A percentile compares a stretch with the other conserved stretches of the same genome.
These are phyloP conservation scores for Hemitrygon akajei DNA, from an alignment of 2,797 vertebrate genomes.

Conservation along the genomic window DNA sequence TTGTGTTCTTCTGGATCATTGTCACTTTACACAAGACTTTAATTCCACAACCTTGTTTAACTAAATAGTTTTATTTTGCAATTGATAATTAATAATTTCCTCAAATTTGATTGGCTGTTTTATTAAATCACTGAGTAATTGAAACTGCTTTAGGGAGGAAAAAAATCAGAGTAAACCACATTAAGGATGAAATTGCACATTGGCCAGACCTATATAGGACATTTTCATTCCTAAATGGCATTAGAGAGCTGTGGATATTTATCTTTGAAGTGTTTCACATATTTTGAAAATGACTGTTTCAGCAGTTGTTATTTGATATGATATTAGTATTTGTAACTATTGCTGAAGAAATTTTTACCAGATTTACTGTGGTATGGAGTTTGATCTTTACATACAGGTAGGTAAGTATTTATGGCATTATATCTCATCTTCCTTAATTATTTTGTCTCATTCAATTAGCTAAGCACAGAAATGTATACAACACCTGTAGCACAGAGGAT, in stretches of 20 bases:
- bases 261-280: neutral
- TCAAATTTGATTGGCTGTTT: neutral
- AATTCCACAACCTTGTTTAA: neutral
- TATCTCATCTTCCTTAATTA: neutral
- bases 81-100: neutral
- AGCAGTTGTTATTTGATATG: neutral
- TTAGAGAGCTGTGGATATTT: neutral
- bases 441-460: neutral
- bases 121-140: neutral
- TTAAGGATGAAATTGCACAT: neutral
- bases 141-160: neutral
- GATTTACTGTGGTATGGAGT: neutral
- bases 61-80: too few species aligned
- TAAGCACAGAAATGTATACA: neutral
- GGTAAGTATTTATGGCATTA: neutral
- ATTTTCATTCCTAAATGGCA: neutral
- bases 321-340: too few species aligned
- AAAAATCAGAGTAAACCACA: neutral
- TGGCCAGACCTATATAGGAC: neutral
- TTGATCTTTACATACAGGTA: neutral
- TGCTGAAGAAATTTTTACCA: neutral
- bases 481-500: too few species aligned
- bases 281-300: neutral
- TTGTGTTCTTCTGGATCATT: neutral
- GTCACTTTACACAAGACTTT: neutral